Conservation (phyloP, 2,888 invertebrate species). For the Frankliniella fusca region DNA sequence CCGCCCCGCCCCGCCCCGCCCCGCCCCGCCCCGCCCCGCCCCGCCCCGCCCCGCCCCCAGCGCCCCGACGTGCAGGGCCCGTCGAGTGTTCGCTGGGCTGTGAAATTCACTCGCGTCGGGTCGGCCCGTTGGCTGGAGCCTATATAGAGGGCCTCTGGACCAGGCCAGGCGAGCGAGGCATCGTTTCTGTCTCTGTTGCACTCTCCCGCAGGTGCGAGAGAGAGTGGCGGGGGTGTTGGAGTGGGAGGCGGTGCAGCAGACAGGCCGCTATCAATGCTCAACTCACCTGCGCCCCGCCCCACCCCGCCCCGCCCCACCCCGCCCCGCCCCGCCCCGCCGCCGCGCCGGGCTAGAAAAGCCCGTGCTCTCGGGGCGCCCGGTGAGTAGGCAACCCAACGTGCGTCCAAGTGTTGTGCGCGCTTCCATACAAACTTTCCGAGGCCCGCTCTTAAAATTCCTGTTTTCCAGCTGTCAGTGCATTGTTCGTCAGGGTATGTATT, state of each 20-base stretch:
- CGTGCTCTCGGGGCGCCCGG: background rate
- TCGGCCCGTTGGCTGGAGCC: background rate
- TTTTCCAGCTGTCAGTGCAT: too few species aligned
- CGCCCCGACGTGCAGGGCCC: background rate
- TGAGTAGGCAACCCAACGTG: background rate
- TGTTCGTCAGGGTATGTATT: too few species aligned
- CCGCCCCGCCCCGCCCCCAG: too few species aligned
- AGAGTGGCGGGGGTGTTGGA: background rate
- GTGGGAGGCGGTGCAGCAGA: background rate
- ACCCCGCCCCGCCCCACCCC: background rate
- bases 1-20: too few species aligned
- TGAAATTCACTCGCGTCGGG: slow-evolving; percentile 12
- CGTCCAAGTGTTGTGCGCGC: background rate
- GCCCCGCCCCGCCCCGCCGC: background rate
- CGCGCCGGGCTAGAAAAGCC: background rate
- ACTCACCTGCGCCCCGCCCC: background rate
- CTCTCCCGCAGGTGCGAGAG: background rate
- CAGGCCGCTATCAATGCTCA: background rate
- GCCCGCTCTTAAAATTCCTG: too few species aligned
- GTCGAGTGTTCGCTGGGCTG: background rate
- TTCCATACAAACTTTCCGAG: too few species aligned
- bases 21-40: too few species aligned
- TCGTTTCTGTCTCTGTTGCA: background rate
- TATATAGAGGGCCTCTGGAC: background rate
- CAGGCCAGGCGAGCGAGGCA: background rate